Evolutionary conservation across 1,140 invertebrate species (phyloP), one percentile per base, ranked within the genome.

Genomic region (Drosophila insularis): DNA sequence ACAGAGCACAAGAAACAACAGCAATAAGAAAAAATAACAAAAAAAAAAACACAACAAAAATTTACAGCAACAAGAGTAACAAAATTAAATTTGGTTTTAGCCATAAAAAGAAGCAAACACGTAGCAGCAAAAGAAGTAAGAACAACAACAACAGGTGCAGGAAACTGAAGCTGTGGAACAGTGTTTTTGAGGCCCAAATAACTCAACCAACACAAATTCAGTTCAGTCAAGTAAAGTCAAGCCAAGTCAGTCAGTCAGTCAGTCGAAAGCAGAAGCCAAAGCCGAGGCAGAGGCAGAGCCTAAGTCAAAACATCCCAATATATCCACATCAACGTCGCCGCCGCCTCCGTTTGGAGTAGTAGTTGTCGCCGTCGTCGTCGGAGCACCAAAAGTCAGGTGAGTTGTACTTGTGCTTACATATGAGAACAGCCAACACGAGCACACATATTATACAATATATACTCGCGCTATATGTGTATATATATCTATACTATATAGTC

Each of bases 71-170:
- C 61, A 67, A 32, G 62, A 87, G 76, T 87, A 87, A 86, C 84
- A 87, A 87, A 27, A 87, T 80, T 82, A 79, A 87, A 87, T 87
- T 87, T 87, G 79, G 82, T 87, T 87, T 82, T 89, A 87, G 82
- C 79, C 84, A 76, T 70, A 87, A 87, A 54, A 54, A 84, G 54
- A 54, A 84, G 54, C 76, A 67, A 37, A 43, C 39, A 21, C 17
- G 21, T 2, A 27, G 27, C 43, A 50, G 43, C 43, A 50, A 6
- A 19, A 50, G 43, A 19, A 50, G 17, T 63, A 75, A 53, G 31
- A 78, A 53, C 68, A 71, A n/a, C 68, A 71, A 67, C 43, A 53
- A 55, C 40, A 63, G 39, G 17, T 59, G 39, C 39, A 64, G 61
- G 59, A 72, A 64, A 55, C 63, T 19, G 61, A 64, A 31, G 59